These are phyloP conservation scores for Leptobrachium ailaonicum DNA, from an alignment of 2,113 vertebrate genomes.

Conservation along the genomic window DNA sequence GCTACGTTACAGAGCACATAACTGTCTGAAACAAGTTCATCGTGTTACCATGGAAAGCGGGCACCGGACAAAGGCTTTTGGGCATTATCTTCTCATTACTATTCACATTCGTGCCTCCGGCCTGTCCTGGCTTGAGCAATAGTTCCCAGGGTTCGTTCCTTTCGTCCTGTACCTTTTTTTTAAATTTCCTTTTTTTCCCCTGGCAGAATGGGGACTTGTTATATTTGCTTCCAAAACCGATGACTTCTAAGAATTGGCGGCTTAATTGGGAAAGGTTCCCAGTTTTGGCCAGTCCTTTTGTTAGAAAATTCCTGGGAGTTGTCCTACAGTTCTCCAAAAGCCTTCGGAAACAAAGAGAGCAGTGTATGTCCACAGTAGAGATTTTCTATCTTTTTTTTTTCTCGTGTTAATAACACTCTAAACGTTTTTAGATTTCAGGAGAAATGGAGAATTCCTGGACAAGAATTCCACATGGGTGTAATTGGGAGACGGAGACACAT, in stretches of 20 bases:
- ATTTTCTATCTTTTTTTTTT: slow-evolving; percentile 13
- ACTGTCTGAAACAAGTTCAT: slow-evolving; percentile 13
- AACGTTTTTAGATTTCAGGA: slow-evolving; percentile 20
- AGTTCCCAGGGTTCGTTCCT: slow-evolving; percentile 32
- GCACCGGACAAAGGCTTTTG: slow-evolving; percentile 17
- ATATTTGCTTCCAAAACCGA: background rate
- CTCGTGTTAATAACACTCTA: slow-evolving; percentile 42
- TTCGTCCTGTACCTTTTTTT: slow-evolving; percentile 25
- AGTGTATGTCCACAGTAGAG: slow-evolving; percentile 14
- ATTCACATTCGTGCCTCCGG: slow-evolving; percentile 19
- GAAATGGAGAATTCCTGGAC: slow-evolving; percentile 3
- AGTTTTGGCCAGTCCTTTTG: slow-evolving; percentile 25
- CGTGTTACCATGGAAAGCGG: background rate
- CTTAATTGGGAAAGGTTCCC: slow-evolving; percentile 49
- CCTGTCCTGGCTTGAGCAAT: slow-evolving; percentile 4
- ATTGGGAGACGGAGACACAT: slow-evolving; percentile 8
- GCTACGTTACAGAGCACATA: slow-evolving; percentile 11
- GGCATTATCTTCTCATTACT: slow-evolving; percentile 35
- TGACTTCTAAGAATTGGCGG: slow-evolving; percentile 20
- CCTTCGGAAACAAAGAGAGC: slow-evolving; percentile 41
- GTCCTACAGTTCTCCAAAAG: slow-evolving; percentile 34
- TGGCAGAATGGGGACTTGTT: slow-evolving; percentile 27
- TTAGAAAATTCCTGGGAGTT: slow-evolving; percentile 48
- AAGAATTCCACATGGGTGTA: slow-evolving; percentile 8
- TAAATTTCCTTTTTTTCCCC: background rate